These are phyloP conservation scores for Toxostoma redivivum DNA, from an alignment of 2,113 vertebrate species.

Conservation along the genomic window DNA sequence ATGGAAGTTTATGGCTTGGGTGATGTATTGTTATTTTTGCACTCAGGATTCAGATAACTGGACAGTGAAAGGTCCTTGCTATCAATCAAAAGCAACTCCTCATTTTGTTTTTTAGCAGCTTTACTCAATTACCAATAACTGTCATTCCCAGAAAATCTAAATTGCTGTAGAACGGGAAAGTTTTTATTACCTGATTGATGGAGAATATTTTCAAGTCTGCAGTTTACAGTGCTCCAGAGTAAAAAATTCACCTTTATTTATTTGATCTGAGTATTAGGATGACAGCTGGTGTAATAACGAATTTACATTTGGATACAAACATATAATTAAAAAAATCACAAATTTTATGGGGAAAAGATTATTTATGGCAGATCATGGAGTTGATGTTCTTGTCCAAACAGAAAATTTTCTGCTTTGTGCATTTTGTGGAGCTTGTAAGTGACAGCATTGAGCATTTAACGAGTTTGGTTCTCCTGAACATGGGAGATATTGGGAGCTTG, in stretches of 20 bases:
- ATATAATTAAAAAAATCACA: not conserved
- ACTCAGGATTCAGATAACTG: not conserved
- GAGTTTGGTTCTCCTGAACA: not conserved
- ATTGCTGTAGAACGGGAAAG: not conserved
- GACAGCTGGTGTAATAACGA: not conserved
- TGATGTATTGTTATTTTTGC: not conserved
- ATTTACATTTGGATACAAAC: not conserved
- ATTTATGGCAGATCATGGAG: not conserved
- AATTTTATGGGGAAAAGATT: not conserved
- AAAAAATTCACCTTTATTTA: not conserved
- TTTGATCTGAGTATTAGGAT: not conserved
- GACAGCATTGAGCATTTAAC: not conserved
- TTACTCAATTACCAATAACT: not conserved
- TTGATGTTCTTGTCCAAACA: not conserved
- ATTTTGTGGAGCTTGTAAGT: not conserved
- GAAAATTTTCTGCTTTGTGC: not conserved
- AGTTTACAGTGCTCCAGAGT: not conserved
- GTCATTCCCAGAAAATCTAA: not conserved
- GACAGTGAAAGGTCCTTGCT: not conserved
- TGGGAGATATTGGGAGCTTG: accelerated
- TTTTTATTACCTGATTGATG: not conserved
- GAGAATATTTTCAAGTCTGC: not conserved
- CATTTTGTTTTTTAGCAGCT: not conserved
- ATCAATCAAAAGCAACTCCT: not conserved
- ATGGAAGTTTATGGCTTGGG: not conserved